Evolutionary conservation across 2,888 invertebrate genomes (phyloP), one percentile per base, ranked within the genome.

Genomic region (Tupiocoris notatus): DNA sequence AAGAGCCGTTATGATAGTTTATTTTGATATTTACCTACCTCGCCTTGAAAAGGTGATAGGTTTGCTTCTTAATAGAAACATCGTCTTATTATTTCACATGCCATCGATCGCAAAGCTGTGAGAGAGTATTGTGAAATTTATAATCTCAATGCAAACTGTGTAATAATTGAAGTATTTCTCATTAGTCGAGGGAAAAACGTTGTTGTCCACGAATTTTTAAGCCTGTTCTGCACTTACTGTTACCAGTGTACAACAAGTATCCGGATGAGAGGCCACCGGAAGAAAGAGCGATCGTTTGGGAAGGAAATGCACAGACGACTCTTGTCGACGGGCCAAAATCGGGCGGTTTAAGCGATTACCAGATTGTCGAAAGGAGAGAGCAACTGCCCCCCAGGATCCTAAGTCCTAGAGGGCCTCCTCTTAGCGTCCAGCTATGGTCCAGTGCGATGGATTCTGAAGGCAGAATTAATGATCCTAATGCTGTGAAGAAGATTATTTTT

Each of bases 401-500:
- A 74, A 89, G 90, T 82, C 88, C 88, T n/a, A 84, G 91, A 84
- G 92, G 92, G 9, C 84, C 86, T 16, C 92, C 95, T 0, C 85
- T 97, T 9, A 89, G 89, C 0, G 86, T 88, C 77, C 89, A 91
- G 78, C 92, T 93, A 81, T 98, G 97, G 97, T 86, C 89, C 7
- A 89, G 89, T 71, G 89, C 91, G 81, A 90, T 92, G 83, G 92
- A 94, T 82, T 84, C 89, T 1, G 91, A 94, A 78, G 97, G 97
- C 0, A 87, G 91, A 82, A 88, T 98, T 57, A 88, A 87, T 62
- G 91, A 96, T 83, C 88, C 91, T 0, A 91, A 92, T 7, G 88
- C 90, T 6, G 88, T 97, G 0, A 93, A 91, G 83, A 89, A 92
- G 82, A 89, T 93, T 64, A 93, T 99, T 82, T 98, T 97, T 84